Percentiles rank a stretch among this genome's conserved stretches.
Conservation (phyloP, 2,113 vertebrate genomes). For the Xiphophorus couchianus region DNA sequence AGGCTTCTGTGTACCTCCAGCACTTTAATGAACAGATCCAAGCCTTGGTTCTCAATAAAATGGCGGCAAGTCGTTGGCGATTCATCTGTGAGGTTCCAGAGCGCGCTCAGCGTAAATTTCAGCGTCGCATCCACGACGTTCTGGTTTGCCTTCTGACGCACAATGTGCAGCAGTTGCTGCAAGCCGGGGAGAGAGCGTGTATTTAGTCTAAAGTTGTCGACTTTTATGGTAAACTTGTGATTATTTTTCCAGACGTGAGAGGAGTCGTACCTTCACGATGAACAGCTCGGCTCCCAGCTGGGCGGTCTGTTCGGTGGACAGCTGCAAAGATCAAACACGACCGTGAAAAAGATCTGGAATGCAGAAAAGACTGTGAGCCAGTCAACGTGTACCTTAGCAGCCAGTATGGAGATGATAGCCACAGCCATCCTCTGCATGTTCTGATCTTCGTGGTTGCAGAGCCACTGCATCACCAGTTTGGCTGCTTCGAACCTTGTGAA, state of each 20-base stretch:
- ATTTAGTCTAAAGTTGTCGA: background rate
- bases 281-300: slow-evolving; percentile 96
- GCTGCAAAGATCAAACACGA: slow-evolving; percentile 70
- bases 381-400: slow-evolving; percentile 89
- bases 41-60: slow-evolving; percentile 98
- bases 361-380: background rate
- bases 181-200: background rate
- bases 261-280: slow-evolving; percentile 88
- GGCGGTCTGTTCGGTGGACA: slow-evolving; percentile 98
- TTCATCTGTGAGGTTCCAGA: slow-evolving; percentile 99
- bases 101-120: slow-evolving; percentile 96
- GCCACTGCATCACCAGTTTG: slow-evolving; percentile 99
- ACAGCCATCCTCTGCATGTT: slow-evolving; percentile 99
- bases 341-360: background rate
- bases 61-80: slow-evolving; percentile 98
- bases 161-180: slow-evolving; percentile 98
- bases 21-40: slow-evolving; percentile 97
- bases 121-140: slow-evolving; percentile 95
- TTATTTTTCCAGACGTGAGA: background rate
- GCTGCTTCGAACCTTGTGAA: slow-evolving; percentile 94
- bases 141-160: slow-evolving; percentile 95
- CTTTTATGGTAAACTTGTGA: background rate
- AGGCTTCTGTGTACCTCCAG: slow-evolving; percentile 85
- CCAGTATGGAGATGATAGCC: slow-evolving; percentile 97
- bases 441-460: slow-evolving; percentile 99